Evolutionary conservation across 1,140 invertebrate species (phyloP).

Genomic region (Acyrthosiphon pisum): DNA sequence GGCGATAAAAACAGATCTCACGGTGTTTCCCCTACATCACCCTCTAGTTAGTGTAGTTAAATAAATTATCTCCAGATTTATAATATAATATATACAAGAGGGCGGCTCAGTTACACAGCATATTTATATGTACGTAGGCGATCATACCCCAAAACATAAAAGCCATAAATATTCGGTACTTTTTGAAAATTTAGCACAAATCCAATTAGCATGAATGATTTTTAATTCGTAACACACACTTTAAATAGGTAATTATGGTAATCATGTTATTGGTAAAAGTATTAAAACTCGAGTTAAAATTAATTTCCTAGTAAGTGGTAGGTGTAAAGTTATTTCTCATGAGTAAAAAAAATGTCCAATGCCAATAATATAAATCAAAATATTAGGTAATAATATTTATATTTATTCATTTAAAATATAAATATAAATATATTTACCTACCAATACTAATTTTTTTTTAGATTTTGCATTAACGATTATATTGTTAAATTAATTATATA

Average conservation of each 20-base stretch:
- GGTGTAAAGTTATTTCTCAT: no score
- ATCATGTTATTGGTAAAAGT: background rate
- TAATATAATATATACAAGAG: slow-evolving; percentile 38
- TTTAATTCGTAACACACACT: background rate
- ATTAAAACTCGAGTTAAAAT: background rate
- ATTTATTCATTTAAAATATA: background rate
- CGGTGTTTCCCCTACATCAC: slow-evolving; percentile 21
- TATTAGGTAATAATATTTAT: background rate
- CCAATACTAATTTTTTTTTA: background rate
- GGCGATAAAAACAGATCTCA: slow-evolving; percentile 52
- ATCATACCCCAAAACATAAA: background rate
- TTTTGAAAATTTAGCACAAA: background rate
- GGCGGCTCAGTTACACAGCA: slow-evolving; percentile 17
- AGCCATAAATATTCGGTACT: slow-evolving; percentile 16
- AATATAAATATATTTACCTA: background rate
- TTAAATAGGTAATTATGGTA: background rate
- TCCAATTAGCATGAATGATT: slow-evolving; percentile 16
- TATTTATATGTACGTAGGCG: background rate
- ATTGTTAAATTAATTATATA: background rate
- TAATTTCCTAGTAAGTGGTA: background rate
- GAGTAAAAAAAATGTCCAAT: background rate
- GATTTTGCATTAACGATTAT: background rate
- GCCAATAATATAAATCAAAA: background rate
- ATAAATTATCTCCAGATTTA: slow-evolving; percentile 55
- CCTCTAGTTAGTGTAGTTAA: slow-evolving; percentile 37